These are phyloP conservation scores for Talpa occidentalis DNA, from an alignment of 2,113 vertebrate species.

Conservation along the genomic window DNA sequence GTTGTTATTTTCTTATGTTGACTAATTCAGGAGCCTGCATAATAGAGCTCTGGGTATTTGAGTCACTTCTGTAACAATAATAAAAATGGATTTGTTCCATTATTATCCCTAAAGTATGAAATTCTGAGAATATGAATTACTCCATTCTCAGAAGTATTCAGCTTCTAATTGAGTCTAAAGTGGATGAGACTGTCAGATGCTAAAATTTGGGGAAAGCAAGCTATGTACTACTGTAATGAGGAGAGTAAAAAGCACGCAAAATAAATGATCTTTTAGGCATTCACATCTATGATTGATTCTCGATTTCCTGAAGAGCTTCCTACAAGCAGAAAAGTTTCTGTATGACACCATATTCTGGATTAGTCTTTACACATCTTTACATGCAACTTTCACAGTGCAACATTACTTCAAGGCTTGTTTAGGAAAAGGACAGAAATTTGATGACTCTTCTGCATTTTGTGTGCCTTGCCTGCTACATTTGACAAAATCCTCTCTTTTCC, in stretches of 20 bases:
- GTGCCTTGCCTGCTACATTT: background rate
- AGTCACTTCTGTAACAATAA: slow-evolving; percentile 31
- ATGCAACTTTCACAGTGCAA: background rate
- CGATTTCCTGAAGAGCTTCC: slow-evolving; percentile 51
- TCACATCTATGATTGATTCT: slow-evolving; percentile 64
- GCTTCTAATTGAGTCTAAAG: slow-evolving; percentile 62
- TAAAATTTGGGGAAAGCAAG: slow-evolving; percentile 58
- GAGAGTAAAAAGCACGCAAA: slow-evolving; percentile 50
- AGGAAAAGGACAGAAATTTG: background rate
- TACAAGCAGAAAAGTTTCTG: slow-evolving; percentile 41
- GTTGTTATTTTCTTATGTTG: background rate
- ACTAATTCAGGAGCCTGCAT: background rate
- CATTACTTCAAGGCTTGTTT: background rate
- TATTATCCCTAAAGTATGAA: slow-evolving; percentile 56
- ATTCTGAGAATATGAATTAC: slow-evolving; percentile 63
- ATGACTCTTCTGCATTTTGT: background rate
- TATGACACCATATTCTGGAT: background rate
- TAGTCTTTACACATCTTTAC: background rate
- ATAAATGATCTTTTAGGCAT: slow-evolving; percentile 58
- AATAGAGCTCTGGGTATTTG: slow-evolving; percentile 25
- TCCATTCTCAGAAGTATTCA: slow-evolving; percentile 35
- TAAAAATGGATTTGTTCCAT: slow-evolving; percentile 59
- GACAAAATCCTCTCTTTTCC: background rate
- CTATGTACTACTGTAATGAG: background rate
- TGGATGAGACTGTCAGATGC: slow-evolving; percentile 49